Evolutionary conservation across 2,888 invertebrate species (phyloP).

Genomic region (Dicranocentrus wangi): DNA sequence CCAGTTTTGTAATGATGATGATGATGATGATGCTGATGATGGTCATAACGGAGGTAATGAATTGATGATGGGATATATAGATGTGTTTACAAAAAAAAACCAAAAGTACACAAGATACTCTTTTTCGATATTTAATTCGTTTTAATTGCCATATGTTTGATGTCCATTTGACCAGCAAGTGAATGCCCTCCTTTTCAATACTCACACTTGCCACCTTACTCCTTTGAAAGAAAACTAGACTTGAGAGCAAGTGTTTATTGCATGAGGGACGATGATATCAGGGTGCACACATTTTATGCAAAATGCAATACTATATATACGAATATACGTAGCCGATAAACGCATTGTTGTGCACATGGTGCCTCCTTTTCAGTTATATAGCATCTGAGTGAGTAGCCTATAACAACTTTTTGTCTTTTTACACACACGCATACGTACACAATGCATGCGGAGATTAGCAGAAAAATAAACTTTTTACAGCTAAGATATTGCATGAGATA

Average conservation of each 20-base stretch:
- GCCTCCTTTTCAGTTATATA: not conserved
- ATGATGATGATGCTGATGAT: not conserved
- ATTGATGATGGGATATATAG: not conserved
- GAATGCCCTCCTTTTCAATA: constrained; percentile 47
- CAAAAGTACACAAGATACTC: not conserved
- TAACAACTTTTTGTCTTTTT: no score
- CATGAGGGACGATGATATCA: not conserved
- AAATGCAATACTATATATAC: constrained; percentile 1
- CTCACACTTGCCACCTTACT: not conserved
- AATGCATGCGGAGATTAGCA: no score
- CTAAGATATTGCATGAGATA: not conserved
- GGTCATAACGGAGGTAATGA: not conserved
- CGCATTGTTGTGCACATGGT: constrained; percentile 31
- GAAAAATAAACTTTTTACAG: constrained; percentile 2
- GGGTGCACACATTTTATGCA: no score
- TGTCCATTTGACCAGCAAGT: constrained; percentile 42
- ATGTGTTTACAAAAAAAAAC: constrained; percentile 5
- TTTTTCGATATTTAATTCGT: constrained; percentile 10
- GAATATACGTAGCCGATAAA: not conserved
- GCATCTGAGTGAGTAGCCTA: no score
- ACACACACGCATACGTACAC: no score
- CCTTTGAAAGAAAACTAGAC: not conserved
- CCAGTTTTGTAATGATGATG: not conserved
- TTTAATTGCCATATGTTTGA: constrained; percentile 41
- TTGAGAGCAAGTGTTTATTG: constrained; percentile 11